A percentile compares a stretch with the other conserved stretches of the same genome.
These are phyloP conservation scores for Tachysurus fulvidraco DNA, from an alignment of 2,113 vertebrate genomes.

Conservation along the genomic window DNA sequence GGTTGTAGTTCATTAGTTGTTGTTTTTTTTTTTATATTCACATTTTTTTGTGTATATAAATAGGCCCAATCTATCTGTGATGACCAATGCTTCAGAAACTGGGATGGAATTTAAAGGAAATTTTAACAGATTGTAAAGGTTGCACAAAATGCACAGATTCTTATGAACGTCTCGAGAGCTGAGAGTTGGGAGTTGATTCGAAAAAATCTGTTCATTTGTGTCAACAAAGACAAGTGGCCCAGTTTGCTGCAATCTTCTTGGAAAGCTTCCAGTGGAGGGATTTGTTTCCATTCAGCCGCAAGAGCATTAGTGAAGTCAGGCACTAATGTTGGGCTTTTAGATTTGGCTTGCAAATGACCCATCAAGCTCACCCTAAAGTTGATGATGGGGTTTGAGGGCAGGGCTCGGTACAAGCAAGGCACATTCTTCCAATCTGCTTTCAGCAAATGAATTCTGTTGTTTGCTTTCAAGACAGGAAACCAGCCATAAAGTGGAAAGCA, in stretches of 20 bases:
- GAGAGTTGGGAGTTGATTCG: background rate
- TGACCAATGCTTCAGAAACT: background rate
- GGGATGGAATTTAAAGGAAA: background rate
- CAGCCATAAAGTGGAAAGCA: background rate
- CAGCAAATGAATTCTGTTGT: background rate
- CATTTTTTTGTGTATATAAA: background rate
- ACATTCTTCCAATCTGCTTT: background rate
- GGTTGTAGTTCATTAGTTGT: background rate
- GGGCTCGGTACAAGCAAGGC: background rate
- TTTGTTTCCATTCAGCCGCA: conserved; percentile 6
- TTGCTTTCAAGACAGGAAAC: background rate
- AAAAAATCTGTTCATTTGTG: background rate
- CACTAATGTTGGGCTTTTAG: background rate
- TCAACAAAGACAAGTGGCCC: background rate
- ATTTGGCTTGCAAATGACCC: conserved; percentile 26
- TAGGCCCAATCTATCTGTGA: background rate
- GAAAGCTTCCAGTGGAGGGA: background rate
- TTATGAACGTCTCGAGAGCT: background rate
- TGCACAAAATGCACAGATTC: background rate
- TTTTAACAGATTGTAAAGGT: background rate
- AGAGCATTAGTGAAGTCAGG: conserved; percentile 14
- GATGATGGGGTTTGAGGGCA: conserved; percentile 24
- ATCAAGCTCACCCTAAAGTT: background rate
- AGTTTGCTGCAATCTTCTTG: background rate
- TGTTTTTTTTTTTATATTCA: background rate